Evolutionary conservation across 2,888 invertebrate species (phyloP).

Genomic region (Eristalis arbustorum): DNA sequence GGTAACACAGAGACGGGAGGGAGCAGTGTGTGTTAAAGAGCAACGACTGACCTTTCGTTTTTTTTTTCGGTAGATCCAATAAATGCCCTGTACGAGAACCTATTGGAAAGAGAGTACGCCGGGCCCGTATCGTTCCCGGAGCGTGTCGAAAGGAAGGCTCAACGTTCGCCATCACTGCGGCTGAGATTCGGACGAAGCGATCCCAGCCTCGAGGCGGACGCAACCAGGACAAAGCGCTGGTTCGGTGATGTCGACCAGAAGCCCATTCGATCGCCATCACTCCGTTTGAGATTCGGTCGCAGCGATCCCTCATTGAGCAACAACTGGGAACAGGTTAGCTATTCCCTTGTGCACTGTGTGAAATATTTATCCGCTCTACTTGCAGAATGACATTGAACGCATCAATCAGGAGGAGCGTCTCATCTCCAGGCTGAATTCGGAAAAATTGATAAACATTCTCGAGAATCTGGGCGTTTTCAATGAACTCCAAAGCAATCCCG

Average conservation of each 20-base stretch:
- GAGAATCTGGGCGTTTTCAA: constrained; percentile 73
- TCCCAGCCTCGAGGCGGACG: constrained; percentile 80
- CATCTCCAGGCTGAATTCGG: constrained; percentile 72
- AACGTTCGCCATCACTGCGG: constrained; percentile 88
- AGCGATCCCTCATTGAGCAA: constrained; percentile 84
- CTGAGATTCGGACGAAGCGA: constrained; percentile 89
- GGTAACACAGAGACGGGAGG: constrained; percentile 55
- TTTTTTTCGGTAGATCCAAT: constrained; percentile 72
- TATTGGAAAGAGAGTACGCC: constrained; percentile 79
- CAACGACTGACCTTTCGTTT: too few species aligned
- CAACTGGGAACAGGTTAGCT: constrained; percentile 66
- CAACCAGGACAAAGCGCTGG: constrained; percentile 78
- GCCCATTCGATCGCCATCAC: constrained; percentile 87
- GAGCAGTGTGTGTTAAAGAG: too few species aligned
- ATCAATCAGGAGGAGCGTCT: constrained; percentile 69
- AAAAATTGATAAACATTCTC: constrained; percentile 74
- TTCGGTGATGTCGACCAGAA: constrained; percentile 84
- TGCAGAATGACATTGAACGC: constrained; percentile 61
- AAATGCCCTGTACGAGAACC: constrained; percentile 77
- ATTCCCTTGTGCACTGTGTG: neutral
- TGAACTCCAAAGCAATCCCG: constrained; percentile 71
- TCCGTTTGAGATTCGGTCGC: constrained; percentile 88
- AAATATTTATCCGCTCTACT: neutral
- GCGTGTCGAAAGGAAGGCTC: constrained; percentile 87
- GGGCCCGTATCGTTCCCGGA: constrained; percentile 81